These are phyloP conservation scores for Siderastrea siderea DNA, from an alignment of 92 coral and sea anemone species.

Conservation along the genomic window DNA sequence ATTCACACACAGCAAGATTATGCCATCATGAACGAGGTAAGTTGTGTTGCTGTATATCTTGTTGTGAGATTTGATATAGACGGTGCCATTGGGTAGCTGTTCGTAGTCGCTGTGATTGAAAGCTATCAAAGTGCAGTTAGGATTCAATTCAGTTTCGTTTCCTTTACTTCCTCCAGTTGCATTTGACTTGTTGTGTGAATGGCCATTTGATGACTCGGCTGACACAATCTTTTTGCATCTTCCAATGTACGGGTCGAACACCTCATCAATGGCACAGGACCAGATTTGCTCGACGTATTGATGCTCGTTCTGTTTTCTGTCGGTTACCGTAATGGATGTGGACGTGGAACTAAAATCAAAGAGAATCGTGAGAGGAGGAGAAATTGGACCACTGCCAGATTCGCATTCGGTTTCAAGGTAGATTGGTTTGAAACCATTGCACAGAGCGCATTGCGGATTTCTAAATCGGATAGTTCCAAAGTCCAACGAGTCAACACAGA, in stretches of 20 bases:
- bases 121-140: conserved; percentile 32
- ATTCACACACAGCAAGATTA: conserved; percentile 4
- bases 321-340: conserved; percentile 24
- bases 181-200: not conserved
- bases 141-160: not conserved
- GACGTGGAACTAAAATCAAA: conserved; percentile 70
- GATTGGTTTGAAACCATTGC: conserved; percentile 33
- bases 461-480: conserved; percentile 6
- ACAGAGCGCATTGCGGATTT: conserved; percentile 70
- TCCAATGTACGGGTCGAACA: conserved; percentile 63
- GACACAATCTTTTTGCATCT: conserved; percentile 43
- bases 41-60: not conserved
- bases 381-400: not conserved
- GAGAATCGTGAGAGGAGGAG: conserved; percentile 57
- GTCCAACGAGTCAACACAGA: not conserved
- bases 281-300: not conserved
- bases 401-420: conserved; percentile 15
- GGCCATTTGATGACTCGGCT: not conserved
- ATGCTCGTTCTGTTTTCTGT: not conserved
- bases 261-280: conserved; percentile 37
- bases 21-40: not conserved
- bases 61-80: conserved; percentile 6
- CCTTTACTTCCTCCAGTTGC: not conserved
- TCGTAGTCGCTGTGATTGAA: conserved; percentile 35
- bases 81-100: conserved; percentile 7